Conservation (phyloP, 2,113 vertebrate genomes). For the Aptenodytes patagonicus region DNA sequence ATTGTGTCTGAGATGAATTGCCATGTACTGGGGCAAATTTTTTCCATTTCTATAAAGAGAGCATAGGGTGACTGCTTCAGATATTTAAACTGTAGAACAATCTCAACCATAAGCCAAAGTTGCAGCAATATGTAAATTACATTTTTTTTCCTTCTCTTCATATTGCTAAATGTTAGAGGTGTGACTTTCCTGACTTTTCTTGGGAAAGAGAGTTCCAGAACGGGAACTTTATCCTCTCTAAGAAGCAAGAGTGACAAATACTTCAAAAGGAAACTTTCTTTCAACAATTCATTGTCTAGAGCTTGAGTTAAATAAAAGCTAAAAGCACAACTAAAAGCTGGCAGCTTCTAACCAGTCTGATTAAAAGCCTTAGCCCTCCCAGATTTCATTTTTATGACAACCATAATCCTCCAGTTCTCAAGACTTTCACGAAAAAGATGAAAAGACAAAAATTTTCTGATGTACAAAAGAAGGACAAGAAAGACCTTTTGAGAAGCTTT, state of each 20-base stretch:
- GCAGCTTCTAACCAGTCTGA: constrained; percentile 1
- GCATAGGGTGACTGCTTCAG: background rate
- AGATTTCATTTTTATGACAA: constrained; percentile 50
- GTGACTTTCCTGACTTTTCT: background rate
- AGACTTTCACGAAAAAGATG: background rate
- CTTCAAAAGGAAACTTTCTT: constrained; percentile 45
- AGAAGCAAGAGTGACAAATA: background rate
- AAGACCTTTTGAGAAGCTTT: constrained; percentile 22
- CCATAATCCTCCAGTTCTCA: constrained; percentile 25
- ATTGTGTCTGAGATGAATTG: background rate
- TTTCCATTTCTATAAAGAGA: background rate
- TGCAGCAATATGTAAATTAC: background rate
- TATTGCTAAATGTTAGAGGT: background rate
- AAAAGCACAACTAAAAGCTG: constrained; percentile 29
- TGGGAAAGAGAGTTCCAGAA: background rate
- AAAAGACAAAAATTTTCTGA: background rate
- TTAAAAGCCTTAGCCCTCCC: constrained; percentile 19
- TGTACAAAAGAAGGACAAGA: constrained; percentile 7
- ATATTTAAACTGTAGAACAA: background rate
- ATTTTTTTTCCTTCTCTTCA: background rate
- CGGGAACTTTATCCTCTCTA: background rate
- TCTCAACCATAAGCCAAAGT: background rate
- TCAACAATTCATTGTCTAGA: constrained; percentile 1
- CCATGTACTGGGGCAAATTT: background rate
- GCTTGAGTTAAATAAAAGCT: constrained; percentile 41